Base-by-base conservation (phyloP, 2,113 vertebrate genomes). In the Physeter macrocephalus region DNA sequence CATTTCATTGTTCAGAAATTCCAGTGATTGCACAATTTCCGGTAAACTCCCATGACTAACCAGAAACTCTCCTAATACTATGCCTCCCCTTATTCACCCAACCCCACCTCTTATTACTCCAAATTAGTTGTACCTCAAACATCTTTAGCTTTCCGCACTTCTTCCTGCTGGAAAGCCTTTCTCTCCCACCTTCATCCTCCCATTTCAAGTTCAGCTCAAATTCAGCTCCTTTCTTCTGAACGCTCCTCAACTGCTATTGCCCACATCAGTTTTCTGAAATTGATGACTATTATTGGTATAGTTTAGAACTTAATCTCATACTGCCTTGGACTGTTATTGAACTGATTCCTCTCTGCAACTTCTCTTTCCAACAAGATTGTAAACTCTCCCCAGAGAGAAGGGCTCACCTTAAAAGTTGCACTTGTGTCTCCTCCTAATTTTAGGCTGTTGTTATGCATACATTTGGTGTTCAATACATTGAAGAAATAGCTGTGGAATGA, bases 1-100 rank as follows among this genome's bases (percentile, higher is more conserved):
- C 41, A 43, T 85, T 94, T 93, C 67, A 46, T 84, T 87, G 39
- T 77, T 96, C 84, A 93, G 64, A 94, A 88, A 81, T 49, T 80
- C 86, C 29, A 80, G 61, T 21, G 49, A 93, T 72, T 41, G n/a
- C 29, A 17, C 3, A 78, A 81, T 36, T 89, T 92, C 66, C 61
- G 87, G 21, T 41, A 84, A 95, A 95, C 25, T 39, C 67, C 49
- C 46, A 20, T 81, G 81, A 93, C 67, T 61, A 95, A 43, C 6
- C 4, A 34, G n/a, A 87, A 84, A 46, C 43, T 88, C 49, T 69
- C 23, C 23, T 34, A 14, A 29, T 15, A 31, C 29, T 36, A 17
- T 21, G 29, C 74, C 15, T 92, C 8, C 17, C 18, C 34, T 88
- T 75, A 64, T 27, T 62, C 46, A 83, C 23, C 14, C 41, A 80